Evolutionary conservation across 2,113 vertebrate species (phyloP), one percentile per base, ranked within the genome.

Genomic region (Halcyon malimbica): DNA sequence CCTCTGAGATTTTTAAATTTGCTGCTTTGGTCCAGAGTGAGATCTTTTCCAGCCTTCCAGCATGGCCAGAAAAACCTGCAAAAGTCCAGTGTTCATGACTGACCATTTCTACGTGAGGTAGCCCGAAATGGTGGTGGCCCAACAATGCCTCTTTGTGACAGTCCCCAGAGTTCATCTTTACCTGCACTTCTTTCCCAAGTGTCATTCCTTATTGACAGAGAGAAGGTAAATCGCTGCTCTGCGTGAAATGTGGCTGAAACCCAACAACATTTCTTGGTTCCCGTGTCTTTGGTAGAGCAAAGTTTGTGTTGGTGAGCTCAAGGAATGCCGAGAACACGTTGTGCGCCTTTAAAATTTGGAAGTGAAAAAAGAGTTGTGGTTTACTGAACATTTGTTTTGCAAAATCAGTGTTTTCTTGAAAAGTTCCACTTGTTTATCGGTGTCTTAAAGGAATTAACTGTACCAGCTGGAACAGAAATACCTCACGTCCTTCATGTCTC

Each of bases 41-140:
- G 60, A 1, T 10, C 2, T 73, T 57, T 73, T 56, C 20, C 68
- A 70, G 50, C 25, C 28, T 57, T 41, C 18, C 23, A 11, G 3
- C 10, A 0, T 1, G 18, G 54, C 16, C 51, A 50, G 63, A 41
- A 29, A 33, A 44, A 16, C 1, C 9, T 41, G 54, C 31, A 24
- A 33, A 35, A 35, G 20, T 24, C 23, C 57, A 44, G 35, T 12
- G 46, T 29, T 57, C 41, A 8, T 11, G 44, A 14, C 28, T 31
- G 63, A 31, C 35, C 31, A 1, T 50, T 53, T 23, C 16, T 33
- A 46, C 0, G 9, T 35, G 42, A 11, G 1, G 16, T 41, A 12
- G 35, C 51, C 31, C 23, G 13, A 39, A 51, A 8, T 20, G 42
- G 54, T 41, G 48, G 33, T 33, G 48, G 18, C 57, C 63, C 70